These are phyloP conservation scores for Aplodontia rufa DNA, from an alignment of 2,113 vertebrate genomes.

Conservation along the genomic window DNA sequence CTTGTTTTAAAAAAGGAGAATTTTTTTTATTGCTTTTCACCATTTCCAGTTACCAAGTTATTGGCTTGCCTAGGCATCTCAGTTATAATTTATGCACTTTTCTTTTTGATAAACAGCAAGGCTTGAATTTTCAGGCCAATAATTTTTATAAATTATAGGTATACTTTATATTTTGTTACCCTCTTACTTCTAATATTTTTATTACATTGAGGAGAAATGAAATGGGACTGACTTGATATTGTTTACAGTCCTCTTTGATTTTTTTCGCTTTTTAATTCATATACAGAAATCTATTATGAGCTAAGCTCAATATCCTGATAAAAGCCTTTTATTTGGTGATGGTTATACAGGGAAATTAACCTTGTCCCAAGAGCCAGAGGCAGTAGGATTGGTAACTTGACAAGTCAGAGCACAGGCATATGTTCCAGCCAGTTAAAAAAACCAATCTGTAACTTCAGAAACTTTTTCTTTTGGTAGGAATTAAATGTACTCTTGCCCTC, in stretches of 20 bases:
- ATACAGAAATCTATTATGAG: neutral
- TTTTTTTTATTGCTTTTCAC: constrained; percentile 35
- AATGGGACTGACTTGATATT: neutral
- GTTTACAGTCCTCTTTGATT: constrained; percentile 3
- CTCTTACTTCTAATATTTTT: constrained; percentile 37
- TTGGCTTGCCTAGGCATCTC: constrained; percentile 16
- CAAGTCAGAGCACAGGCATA: neutral
- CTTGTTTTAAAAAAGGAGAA: neutral
- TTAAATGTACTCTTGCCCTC: neutral
- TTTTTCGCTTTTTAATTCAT: constrained; percentile 32
- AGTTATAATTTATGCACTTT: neutral
- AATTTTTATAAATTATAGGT: constrained; percentile 47
- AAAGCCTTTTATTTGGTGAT: neutral
- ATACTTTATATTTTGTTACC: constrained; percentile 27
- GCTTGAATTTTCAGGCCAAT: constrained; percentile 39
- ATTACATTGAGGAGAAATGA: constrained; percentile 41
- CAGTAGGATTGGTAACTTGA: constrained; percentile 21
- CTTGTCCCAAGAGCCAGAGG: neutral
- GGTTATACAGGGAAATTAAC: neutral
- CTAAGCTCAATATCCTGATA: neutral
- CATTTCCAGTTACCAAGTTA: constrained; percentile 20
- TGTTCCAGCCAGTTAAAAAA: neutral
- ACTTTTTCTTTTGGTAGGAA: neutral
- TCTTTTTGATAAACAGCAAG: constrained; percentile 45
- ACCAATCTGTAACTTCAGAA: neutral